Evolutionary conservation across 2,888 invertebrate genomes (phyloP).

Genomic region (Aspidiotus rigidus): DNA sequence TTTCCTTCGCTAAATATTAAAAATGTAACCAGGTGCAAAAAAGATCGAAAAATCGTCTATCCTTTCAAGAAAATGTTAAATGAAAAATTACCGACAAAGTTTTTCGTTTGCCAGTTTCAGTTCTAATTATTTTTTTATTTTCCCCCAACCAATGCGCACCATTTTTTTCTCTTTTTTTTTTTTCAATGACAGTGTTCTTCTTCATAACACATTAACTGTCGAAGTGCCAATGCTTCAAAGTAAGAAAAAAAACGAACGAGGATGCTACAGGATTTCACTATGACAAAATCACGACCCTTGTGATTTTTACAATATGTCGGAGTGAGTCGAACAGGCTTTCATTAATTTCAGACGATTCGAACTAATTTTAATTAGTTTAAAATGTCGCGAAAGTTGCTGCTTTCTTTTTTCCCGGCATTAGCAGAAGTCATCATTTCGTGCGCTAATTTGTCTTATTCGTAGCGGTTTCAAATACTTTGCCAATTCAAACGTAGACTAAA

Average conservation of each 20-base stretch:
- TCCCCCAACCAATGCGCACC: neutral
- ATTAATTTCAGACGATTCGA: neutral
- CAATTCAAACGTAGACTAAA: no score
- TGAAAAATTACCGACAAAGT: slow-evolving; percentile 32
- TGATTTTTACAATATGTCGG: neutral
- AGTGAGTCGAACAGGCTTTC: neutral
- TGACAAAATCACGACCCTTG: neutral
- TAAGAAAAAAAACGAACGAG: neutral
- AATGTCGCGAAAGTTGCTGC: no score
- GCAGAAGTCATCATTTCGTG: no score
- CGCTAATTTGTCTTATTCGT: no score
- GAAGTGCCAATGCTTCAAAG: neutral
- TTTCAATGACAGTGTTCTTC: neutral
- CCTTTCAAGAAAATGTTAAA: slow-evolving; percentile 20
- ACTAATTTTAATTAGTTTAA: no score
- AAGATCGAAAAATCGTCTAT: slow-evolving; percentile 30
- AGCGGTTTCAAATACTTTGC: no score
- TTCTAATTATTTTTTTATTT: slow-evolving; percentile 30
- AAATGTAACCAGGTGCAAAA: slow-evolving; percentile 29
- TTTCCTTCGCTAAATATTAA: slow-evolving; percentile 16
- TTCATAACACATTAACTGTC: neutral
- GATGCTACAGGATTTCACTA: neutral
- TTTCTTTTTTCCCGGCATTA: no score
- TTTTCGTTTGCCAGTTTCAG: slow-evolving; percentile 27
- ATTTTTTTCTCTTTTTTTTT: neutral